These are phyloP conservation scores for Epistrophe eligans DNA, from an alignment of 2,888 invertebrate genomes.

Conservation along the genomic window DNA sequence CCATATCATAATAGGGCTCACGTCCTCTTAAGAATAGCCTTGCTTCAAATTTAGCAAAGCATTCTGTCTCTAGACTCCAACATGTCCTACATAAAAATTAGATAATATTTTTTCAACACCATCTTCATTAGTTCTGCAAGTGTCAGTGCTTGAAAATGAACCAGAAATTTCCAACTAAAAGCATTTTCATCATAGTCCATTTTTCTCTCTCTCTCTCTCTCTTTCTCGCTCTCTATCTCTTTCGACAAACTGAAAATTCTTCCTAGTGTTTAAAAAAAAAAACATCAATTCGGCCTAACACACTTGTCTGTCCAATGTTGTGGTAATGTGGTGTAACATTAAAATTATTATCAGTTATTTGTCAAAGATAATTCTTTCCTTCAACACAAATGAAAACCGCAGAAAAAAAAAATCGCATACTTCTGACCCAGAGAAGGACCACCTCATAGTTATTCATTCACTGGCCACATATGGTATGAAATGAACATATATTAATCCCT, in stretches of 20 bases:
- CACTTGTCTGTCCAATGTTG: not conserved
- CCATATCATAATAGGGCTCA: no score
- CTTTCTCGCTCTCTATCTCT: not conserved
- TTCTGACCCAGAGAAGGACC: not conserved
- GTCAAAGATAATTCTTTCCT: conserved; percentile 6
- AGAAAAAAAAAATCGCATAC: not conserved
- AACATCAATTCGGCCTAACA: not conserved
- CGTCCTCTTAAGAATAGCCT: no score
- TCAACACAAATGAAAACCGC: not conserved
- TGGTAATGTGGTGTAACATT: conserved; percentile 7
- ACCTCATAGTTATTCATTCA: not conserved
- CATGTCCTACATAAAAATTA: no score
- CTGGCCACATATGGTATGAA: not conserved
- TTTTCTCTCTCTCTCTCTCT: not conserved
- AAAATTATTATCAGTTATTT: conserved; percentile 26
- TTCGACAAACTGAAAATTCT: not conserved
- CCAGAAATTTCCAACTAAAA: not conserved
- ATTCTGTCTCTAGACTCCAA: no score
- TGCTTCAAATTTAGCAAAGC: no score
- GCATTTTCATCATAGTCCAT: not conserved
- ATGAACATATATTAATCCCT: not conserved
- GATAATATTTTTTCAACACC: not conserved
- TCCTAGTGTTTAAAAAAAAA: not conserved
- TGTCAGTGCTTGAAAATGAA: not conserved
- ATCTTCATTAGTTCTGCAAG: not conserved